Conservation (phyloP, 1,140 invertebrate species). For the Drosophila pseudoananassae region DNA sequence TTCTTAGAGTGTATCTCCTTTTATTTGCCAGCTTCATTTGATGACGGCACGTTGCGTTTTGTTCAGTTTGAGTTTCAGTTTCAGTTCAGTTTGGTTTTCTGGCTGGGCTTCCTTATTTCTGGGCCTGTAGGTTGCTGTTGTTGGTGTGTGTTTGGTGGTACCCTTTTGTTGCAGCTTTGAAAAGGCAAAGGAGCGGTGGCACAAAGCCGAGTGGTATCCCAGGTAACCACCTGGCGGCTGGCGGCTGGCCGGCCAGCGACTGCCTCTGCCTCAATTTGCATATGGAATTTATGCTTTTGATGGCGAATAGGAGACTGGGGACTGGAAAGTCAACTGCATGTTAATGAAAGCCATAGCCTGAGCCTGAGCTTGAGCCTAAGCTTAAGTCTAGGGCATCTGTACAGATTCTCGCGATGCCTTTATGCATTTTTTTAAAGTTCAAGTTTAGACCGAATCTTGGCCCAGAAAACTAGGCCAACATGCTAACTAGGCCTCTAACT, state of each 20-base stretch:
- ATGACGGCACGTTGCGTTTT: background rate
- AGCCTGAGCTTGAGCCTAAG: background rate
- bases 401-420: conserved; percentile 17
- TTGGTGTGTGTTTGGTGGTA: background rate
- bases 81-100: conserved; percentile 14
- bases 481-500: too few species aligned
- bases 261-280: conserved; percentile 60
- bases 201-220: conserved; percentile 19
- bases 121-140: background rate
- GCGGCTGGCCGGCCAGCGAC: conserved; percentile 1
- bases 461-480: too few species aligned
- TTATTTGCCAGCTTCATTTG: background rate
- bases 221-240: conserved; percentile 10
- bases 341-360: conserved; percentile 71
- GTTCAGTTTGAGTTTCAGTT: background rate
- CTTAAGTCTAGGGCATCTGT: too few species aligned
- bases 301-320: conserved; percentile 37
- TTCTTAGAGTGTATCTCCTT: background rate
- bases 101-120: conserved; percentile 1
- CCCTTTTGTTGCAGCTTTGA: conserved; percentile 23
- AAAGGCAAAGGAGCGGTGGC: conserved; percentile 13
- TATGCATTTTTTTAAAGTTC: conserved; percentile 73
- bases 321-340: conserved; percentile 63
- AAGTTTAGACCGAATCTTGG: conserved; percentile 10
- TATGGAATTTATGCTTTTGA: conserved; percentile 81